phyloP scores from a whole-genome alignment of 2,888 invertebrate species.

The Ophion ellenae region DNA sequence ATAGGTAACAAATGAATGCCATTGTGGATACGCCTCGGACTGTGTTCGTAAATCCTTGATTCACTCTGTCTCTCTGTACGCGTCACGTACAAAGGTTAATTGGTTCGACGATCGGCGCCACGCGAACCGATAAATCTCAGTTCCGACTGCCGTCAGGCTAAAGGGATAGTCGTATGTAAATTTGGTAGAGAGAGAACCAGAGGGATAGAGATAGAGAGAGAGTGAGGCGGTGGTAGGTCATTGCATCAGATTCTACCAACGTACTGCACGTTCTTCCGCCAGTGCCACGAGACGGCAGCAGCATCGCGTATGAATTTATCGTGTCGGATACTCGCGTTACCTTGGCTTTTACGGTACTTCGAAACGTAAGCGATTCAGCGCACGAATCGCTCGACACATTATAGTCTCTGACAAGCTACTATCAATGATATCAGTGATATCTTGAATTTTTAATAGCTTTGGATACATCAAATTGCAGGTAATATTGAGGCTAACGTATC shows the following conservation, averaged over 20 bases:
- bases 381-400: conserved; percentile 61
- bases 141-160: conserved; percentile 66
- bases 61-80: conserved; percentile 66
- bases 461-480: conserved; percentile 31
- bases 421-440: conserved; percentile 58
- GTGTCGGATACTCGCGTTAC: conserved; percentile 56
- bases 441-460: conserved; percentile 33
- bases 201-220: conserved; percentile 23
- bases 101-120: conserved; percentile 71
- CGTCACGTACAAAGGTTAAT: conserved; percentile 70
- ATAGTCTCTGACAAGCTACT: conserved; percentile 58
- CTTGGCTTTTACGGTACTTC: conserved; percentile 55
- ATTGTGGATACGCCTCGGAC: conserved; percentile 56
- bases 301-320: conserved; percentile 66
- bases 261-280: conserved; percentile 68
- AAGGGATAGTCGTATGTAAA: conserved; percentile 70
- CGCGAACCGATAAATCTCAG: conserved; percentile 70
- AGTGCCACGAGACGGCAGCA: conserved; percentile 63
- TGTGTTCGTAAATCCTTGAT: conserved; percentile 68
- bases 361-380: conserved; percentile 57
- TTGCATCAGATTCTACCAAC: conserved; percentile 68
- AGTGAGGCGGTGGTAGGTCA: conserved; percentile 57
- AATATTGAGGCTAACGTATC: conserved; percentile 17
- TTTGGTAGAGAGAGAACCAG: conserved; percentile 44
- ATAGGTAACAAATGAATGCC: conserved; percentile 62